Evolutionary conservation across 2,113 vertebrate species (phyloP).

Genomic region (Suricata suricatta): DNA sequence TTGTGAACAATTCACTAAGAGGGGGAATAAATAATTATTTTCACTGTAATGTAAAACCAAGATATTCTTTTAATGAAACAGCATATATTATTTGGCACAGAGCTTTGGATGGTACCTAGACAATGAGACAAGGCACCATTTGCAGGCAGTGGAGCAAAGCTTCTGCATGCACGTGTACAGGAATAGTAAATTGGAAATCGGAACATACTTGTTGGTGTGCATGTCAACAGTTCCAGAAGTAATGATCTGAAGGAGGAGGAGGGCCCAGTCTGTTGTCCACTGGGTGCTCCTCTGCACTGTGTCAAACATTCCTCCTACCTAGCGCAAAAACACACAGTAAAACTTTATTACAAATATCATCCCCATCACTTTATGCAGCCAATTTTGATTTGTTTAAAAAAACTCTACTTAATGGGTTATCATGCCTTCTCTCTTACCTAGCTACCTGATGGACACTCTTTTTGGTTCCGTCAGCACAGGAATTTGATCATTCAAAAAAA

Average conservation of each 20-base stretch:
- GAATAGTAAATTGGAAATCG: rapidly evolving
- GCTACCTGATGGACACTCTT: not conserved
- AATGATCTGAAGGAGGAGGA: conserved; percentile 86
- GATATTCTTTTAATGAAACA: not conserved
- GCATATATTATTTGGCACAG: not conserved
- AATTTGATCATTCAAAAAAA: not conserved
- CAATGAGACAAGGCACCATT: not conserved
- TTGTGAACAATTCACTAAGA: conserved; percentile 84
- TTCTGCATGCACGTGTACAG: rapidly evolving
- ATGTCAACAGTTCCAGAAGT: conserved; percentile 85
- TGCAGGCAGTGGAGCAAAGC: not conserved
- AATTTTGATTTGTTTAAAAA: not conserved
- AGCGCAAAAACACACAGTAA: not conserved
- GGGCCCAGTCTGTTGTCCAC: conserved; percentile 86
- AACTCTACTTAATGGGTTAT: not conserved
- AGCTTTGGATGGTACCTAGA: not conserved
- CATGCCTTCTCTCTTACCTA: not conserved
- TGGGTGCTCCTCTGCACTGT: conserved; percentile 85
- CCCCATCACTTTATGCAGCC: not conserved
- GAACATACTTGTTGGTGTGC: conserved; percentile 83
- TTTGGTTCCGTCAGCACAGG: not conserved
- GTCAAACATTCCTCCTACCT: conserved; percentile 88
- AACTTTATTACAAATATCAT: rapidly evolving
- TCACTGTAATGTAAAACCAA: not conserved
- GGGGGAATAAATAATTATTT: not conserved